These are phyloP conservation scores for Dioctria linearis DNA, from an alignment of 2,888 invertebrate species.

Conservation along the genomic window DNA sequence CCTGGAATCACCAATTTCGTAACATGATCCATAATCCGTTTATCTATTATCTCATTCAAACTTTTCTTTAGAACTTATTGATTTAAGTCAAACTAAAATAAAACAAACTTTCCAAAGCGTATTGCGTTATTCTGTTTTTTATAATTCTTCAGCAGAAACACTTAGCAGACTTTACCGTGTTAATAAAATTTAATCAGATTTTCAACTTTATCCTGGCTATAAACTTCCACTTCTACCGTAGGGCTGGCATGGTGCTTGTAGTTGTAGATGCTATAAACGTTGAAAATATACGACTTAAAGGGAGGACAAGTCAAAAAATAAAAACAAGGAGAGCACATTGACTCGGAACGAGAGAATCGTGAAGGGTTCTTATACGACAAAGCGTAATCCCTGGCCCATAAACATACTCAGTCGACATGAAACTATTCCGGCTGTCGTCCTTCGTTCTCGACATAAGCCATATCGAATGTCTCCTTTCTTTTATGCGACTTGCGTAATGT, in stretches of 20 bases:
- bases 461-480: slow-evolving; percentile 31
- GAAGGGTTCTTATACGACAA: slow-evolving; percentile 26
- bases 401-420: slow-evolving; percentile 30
- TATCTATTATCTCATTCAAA: too few species aligned
- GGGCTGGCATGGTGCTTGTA: not conserved
- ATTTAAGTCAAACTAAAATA: too few species aligned
- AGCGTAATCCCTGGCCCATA: slow-evolving; percentile 34
- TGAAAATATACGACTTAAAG: not conserved
- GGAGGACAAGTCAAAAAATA: slow-evolving; percentile 13
- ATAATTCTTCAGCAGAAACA: slow-evolving; percentile 17
- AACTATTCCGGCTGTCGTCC: slow-evolving; percentile 27
- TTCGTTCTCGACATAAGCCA: slow-evolving; percentile 24
- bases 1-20: too few species aligned
- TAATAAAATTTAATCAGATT: slow-evolving; percentile 34
- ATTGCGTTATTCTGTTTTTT: not conserved
- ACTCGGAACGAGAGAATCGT: slow-evolving; percentile 9
- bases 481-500: slow-evolving; percentile 15
- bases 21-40: too few species aligned
- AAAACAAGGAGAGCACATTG: slow-evolving; percentile 35
- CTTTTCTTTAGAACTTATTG: too few species aligned
- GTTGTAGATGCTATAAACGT: not conserved
- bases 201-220: slow-evolving; percentile 17
- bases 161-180: slow-evolving; percentile 14
- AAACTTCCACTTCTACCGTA: slow-evolving; percentile 6
- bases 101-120: too few species aligned